A percentile compares a stretch with the other conserved stretches of the same genome.
Conservation (phyloP, 2,113 vertebrate species). For the Malurus alboscapulatus region DNA sequence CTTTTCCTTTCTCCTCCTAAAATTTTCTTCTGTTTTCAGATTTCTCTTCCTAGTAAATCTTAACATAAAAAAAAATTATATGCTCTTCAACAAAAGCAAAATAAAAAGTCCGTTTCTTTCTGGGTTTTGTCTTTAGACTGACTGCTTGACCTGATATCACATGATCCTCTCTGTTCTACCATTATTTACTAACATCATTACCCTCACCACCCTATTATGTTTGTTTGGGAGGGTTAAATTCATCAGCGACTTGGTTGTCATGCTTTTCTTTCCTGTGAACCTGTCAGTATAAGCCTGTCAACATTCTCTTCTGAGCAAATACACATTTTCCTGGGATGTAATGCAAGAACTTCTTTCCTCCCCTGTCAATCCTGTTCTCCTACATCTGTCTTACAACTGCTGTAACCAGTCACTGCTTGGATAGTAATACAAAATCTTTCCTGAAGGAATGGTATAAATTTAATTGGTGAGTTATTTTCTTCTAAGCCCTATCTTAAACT, state of each 20-base stretch:
- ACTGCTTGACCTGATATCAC: not conserved
- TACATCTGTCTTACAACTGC: not conserved
- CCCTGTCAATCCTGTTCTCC: not conserved
- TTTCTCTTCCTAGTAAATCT: not conserved
- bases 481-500: not conserved
- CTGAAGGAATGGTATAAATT: not conserved
- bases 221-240: not conserved
- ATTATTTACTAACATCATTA: not conserved
- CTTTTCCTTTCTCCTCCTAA: not conserved
- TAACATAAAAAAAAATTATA: not conserved
- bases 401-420: not conserved
- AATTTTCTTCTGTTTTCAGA: not conserved
- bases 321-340: not conserved
- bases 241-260: fast-evolving
- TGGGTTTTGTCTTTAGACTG: not conserved
- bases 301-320: not conserved
- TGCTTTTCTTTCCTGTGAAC: not conserved
- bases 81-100: not conserved
- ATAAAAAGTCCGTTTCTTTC: fast-evolving
- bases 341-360: not conserved
- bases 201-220: not conserved
- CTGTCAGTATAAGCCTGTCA: not conserved
- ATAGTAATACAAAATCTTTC: not conserved
- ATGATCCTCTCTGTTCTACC: not conserved
- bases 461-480: not conserved